Conservation (phyloP, 1,140 invertebrate species). For the Steinernema feltiae region DNA sequence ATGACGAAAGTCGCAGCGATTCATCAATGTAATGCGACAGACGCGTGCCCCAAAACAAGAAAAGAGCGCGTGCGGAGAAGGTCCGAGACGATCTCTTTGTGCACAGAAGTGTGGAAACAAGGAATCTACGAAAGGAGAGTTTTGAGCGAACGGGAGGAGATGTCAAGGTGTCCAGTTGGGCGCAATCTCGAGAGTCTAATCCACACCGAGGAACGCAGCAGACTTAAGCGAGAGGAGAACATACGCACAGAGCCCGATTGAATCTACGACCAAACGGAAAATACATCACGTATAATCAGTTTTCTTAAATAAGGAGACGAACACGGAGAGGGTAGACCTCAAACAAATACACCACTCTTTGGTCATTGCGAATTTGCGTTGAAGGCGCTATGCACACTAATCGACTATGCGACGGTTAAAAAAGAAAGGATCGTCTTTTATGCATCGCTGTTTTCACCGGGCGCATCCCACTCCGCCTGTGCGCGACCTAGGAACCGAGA, state of each 20-base stretch:
- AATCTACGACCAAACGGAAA: too few species aligned
- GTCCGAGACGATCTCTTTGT: background rate
- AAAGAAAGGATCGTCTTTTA: background rate
- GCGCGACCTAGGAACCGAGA: background rate
- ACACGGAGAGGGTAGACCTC: too few species aligned
- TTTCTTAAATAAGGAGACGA: too few species aligned
- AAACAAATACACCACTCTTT: too few species aligned
- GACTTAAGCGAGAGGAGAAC: too few species aligned
- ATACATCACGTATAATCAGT: too few species aligned
- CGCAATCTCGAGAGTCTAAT: too few species aligned
- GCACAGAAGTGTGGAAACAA: background rate
- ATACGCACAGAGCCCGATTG: too few species aligned
- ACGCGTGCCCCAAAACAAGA: slow-evolving; percentile 10
- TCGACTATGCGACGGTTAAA: background rate
- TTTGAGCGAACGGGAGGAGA: background rate
- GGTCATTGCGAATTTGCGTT: too few species aligned
- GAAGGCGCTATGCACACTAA: too few species aligned
- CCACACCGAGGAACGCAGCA: too few species aligned
- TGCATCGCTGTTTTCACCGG: background rate
- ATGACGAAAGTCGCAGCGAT: background rate
- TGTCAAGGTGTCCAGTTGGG: background rate
- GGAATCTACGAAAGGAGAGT: too few species aligned
- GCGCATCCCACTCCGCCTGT: background rate
- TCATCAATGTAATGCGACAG: slow-evolving; percentile 5
- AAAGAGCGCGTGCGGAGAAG: background rate